Conservation (phyloP, 2,888 invertebrate genomes). For the Drosophila colorata region DNA sequence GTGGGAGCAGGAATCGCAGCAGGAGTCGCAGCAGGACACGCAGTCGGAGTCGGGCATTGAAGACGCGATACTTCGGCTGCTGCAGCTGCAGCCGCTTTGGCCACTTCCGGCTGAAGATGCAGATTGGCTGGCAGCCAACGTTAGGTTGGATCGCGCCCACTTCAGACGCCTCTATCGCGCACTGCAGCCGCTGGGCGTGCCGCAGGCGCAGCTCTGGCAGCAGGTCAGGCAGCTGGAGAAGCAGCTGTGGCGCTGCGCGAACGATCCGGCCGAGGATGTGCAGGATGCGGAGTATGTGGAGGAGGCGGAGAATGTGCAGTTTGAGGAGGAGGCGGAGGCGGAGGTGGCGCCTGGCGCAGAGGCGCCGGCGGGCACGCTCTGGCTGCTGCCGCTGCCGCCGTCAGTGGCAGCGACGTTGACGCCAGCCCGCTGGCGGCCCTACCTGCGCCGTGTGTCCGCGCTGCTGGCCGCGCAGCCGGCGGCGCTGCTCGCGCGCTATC, state of each 20-base stretch:
- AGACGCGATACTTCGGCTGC: constrained; percentile 27
- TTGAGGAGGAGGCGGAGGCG: background rate
- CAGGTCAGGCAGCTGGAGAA: constrained; percentile 28
- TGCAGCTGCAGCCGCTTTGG: constrained; percentile 24
- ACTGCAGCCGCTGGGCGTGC: constrained; percentile 9
- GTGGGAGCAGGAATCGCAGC: no score
- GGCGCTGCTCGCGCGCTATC: constrained; percentile 31
- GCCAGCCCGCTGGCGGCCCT: background rate
- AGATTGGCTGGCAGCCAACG: background rate
- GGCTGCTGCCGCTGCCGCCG: constrained; percentile 47
- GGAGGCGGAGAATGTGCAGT: no score
- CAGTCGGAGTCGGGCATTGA: background rate
- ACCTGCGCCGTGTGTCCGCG: background rate
- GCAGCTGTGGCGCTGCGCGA: background rate
- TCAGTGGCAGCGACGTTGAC: no score
- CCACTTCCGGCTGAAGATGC: background rate
- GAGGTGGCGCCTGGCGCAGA: background rate
- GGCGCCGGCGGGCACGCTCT: background rate
- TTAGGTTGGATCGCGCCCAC: background rate
- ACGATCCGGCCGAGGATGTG: no score
- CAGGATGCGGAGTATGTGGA: background rate
- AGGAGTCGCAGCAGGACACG: background rate
- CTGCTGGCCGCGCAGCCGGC: background rate
- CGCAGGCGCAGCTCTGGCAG: constrained; percentile 18
- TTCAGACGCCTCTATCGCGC: constrained; percentile 15